Base-by-base conservation (phyloP, 1,140 invertebrate genomes). In the Cydia fagiglandana region DNA sequence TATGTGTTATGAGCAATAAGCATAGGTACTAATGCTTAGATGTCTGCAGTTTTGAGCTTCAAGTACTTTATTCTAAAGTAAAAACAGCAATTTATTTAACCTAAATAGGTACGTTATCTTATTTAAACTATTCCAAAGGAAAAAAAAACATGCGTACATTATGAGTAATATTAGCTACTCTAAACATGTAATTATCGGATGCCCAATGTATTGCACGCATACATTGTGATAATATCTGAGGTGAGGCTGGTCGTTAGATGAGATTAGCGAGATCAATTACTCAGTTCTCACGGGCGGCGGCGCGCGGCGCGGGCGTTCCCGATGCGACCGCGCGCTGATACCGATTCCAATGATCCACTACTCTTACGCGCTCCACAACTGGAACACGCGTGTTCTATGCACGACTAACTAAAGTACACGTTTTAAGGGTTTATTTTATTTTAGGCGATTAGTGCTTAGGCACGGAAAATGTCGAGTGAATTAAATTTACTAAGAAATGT, bases 231-330 rank as follows among this genome's bases (percentile, higher is more conserved):
- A 45, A 13, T 73, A 73, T 73, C 73, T 53, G 73, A 73, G 73
- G 28, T 73, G 73, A 70, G 66, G 34, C 70, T 53, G 47, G 75
- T 80, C 78, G 75, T 76, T 85, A 84, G 87, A 86, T 86, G 83
- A 88, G 88, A 91, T 91, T 90, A 88, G 83, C 83, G 78, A 83
- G 86, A 90, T 91, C 87, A 90, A 89, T 91, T 89, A 87, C 81
- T 84, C 77, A 79, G 87, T 92, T 92, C 90, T 89, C 90, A 92
- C 90, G 90, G 85, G 7, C 20, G 53, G 53, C n/a, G 53, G 53
- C 78, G 64, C 75, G 75, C 76, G 77, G 80, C 80, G 81, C 80
- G 61, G 76, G 70, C 76, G 68, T 20, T 13, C n/a, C 41, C 64
- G 73, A 50, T 50, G 75, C 76, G 47, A 61, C 41, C 28, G 38